phyloP scores from a whole-genome alignment of 2,797 vertebrate genomes.

The Danio albolineatus region DNA sequence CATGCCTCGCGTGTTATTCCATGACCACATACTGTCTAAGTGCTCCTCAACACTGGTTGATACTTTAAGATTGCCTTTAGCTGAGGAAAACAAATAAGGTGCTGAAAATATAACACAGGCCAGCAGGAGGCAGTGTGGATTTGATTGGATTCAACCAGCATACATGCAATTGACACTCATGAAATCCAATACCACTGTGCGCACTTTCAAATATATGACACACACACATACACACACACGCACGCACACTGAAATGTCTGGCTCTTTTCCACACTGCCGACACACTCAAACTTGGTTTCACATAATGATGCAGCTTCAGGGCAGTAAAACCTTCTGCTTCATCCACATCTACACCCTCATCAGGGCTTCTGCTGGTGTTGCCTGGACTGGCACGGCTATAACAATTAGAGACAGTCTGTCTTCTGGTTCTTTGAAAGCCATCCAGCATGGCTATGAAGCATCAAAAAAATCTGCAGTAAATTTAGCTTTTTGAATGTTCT shows the following conservation, averaged over 20 bases:
- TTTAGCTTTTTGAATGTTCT: neutral
- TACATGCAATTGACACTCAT: slow-evolving; percentile 39
- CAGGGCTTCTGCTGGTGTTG: slow-evolving; percentile 36
- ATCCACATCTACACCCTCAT: slow-evolving; percentile 45
- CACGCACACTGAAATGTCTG: slow-evolving; percentile 23
- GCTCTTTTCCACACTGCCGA: slow-evolving; percentile 21
- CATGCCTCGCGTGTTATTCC: slow-evolving; percentile 20
- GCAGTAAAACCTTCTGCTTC: slow-evolving; percentile 37
- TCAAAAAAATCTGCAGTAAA: neutral
- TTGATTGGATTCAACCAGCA: slow-evolving; percentile 30
- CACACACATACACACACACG: slow-evolving; percentile 32
- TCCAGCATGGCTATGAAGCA: slow-evolving; percentile 30
- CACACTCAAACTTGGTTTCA: slow-evolving; percentile 40
- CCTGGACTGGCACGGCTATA: slow-evolving; percentile 30
- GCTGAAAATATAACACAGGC: slow-evolving; percentile 21
- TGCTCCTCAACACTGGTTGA: neutral
- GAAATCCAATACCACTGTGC: slow-evolving; percentile 44
- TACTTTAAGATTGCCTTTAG: neutral
- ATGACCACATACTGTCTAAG: slow-evolving; percentile 10
- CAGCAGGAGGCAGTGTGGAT: slow-evolving; percentile 52
- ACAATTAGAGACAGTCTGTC: slow-evolving; percentile 13
- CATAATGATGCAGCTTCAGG: slow-evolving; percentile 41
- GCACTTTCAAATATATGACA: neutral
- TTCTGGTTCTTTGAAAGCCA: slow-evolving; percentile 32
- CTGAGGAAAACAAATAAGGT: neutral